Base-by-base conservation (phyloP, 2,113 vertebrate species). In the Lepus timidus region DNA sequence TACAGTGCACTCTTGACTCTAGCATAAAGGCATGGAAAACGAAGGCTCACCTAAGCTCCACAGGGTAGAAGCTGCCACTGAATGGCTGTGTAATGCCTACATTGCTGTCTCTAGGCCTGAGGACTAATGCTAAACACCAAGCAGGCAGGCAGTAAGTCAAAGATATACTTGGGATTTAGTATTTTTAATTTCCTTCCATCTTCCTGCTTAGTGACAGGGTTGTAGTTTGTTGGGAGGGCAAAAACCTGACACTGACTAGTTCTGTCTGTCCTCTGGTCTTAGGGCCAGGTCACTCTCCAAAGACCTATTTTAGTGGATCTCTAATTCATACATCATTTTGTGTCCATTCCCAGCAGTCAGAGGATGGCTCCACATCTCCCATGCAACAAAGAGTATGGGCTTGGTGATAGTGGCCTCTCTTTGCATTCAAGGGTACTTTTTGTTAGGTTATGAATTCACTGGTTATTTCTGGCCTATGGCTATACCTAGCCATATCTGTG, bases 111-210 rank as follows among this genome's bases (percentile, higher is more conserved):
- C 86, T 55, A 33, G 25, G 13, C 49, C 22, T 44, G 85, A 70
- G 22, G 36, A 78, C 84, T 87, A 70, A 74, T 9, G 33, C 17
- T 22, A 33, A 80, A 85, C 16, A 67, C 11, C 44, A 44, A 44
- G 44, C 39, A 85, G 27, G 20, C 5, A 82, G 74, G 49, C 25
- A 95, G 31, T 17, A 85, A 81, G 36, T 55, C 52, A 92, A 85
- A 89, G 61, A 13, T 92, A 79, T 36, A 25, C 14, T 84, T 52
- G 61, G 44, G 73, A 75, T 76, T 93, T 76, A 81, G 19, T 58
- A 65, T 81, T 90, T 95, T 86, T 67, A 85, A 70, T 62, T 52
- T 73, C 68, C n/a, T 74, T 87, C 51, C 64, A 39, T 22, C 62
- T 81, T 78, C 25, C 36, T 78, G 33, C 6, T 88, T 61, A 64